These are phyloP conservation scores for Scalopus aquaticus DNA, from an alignment of 2,113 vertebrate genomes.

Conservation along the genomic window DNA sequence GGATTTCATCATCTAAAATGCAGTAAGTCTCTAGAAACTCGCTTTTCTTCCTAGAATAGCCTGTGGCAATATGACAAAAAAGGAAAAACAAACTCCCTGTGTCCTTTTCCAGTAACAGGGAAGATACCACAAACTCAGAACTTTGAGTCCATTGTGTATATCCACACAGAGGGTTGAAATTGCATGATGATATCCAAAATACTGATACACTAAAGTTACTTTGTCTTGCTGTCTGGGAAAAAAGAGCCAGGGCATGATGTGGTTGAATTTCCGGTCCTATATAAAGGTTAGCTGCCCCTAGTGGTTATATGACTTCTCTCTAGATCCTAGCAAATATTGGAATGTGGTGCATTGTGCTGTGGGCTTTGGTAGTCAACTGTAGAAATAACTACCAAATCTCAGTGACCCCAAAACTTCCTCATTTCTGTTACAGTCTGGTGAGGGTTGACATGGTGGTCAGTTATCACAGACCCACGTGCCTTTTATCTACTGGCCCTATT, in stretches of 20 bases:
- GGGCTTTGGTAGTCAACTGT: neutral
- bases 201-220: neutral
- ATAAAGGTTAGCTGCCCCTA: neutral
- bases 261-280: neutral
- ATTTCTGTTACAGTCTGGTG: neutral
- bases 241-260: neutral
- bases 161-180: neutral
- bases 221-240: constrained; percentile 28
- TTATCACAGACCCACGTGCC: neutral
- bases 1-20: neutral
- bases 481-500: neutral
- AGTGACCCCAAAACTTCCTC: neutral
- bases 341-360: neutral
- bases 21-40: neutral
- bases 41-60: constrained; percentile 25
- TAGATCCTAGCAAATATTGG: neutral
- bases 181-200: neutral
- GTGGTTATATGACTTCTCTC: neutral
- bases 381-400: neutral
- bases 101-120: neutral
- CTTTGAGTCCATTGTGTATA: neutral
- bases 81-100: neutral
- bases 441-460: neutral
- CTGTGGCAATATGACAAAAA: neutral
- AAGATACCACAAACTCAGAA: neutral